These are phyloP conservation scores for Galerucella calmariensis DNA, from an alignment of 2,888 invertebrate species.

Conservation along the genomic window DNA sequence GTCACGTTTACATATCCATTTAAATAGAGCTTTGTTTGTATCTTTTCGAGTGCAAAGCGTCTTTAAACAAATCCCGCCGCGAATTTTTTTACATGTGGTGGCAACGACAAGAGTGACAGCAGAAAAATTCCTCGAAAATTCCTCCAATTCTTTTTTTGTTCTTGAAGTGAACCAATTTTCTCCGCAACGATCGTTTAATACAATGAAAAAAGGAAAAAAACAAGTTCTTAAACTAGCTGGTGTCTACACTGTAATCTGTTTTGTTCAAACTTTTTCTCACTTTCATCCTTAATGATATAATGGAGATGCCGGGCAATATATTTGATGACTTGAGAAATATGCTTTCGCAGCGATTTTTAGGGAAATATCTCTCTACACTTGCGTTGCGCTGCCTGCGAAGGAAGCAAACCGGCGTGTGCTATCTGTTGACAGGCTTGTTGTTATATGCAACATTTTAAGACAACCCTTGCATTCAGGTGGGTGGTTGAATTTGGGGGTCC, in stretches of 20 bases:
- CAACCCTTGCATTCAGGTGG: no score
- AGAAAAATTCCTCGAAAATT: conserved; percentile 2
- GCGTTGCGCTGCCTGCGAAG: no score
- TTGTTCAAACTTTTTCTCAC: no score
- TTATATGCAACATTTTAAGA: no score
- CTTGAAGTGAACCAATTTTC: not conserved
- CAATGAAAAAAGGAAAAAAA: not conserved
- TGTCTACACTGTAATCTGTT: not conserved
- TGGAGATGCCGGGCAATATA: no score
- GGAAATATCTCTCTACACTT: no score
- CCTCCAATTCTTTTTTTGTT: not conserved
- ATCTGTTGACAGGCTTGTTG: no score
- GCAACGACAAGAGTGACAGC: conserved; percentile 3
- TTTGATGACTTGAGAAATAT: no score
- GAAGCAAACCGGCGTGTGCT: no score
- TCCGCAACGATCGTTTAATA: not conserved
- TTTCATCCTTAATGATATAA: no score
- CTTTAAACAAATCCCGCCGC: not conserved
- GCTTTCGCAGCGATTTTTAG: no score
- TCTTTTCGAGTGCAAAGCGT: not conserved
- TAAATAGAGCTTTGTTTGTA: not conserved
- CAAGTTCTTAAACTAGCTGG: not conserved
- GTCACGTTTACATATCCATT: conserved; percentile 1
- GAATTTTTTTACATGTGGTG: not conserved
- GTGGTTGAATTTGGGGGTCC: no score